Percentiles rank a stretch among this genome's conserved stretches.
Evolutionary conservation across 1,140 invertebrate species (phyloP).

Genomic region (Telenomus remus): DNA sequence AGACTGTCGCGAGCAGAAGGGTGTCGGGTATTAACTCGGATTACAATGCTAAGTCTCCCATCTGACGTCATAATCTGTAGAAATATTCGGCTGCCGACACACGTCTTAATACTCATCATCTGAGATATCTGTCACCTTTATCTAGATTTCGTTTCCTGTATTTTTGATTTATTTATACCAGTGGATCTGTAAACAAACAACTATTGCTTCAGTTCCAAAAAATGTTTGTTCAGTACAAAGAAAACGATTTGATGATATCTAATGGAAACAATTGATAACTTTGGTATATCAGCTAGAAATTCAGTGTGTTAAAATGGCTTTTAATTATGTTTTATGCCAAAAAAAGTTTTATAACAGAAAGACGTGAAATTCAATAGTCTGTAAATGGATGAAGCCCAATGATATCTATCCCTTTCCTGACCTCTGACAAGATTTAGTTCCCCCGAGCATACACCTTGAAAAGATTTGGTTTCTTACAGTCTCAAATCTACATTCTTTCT

Average conservation of each 20-base stretch:
- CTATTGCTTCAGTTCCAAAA: too few species aligned
- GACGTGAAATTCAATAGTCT: slow-evolving; percentile 37
- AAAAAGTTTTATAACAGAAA: slow-evolving; percentile 14
- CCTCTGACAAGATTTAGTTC: slow-evolving; percentile 44
- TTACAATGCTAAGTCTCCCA: slow-evolving; percentile 72
- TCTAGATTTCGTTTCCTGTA: not conserved
- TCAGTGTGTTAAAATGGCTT: too few species aligned
- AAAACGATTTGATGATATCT: too few species aligned
- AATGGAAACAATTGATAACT: too few species aligned
- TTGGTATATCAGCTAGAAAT: too few species aligned
- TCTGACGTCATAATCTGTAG: slow-evolving; percentile 74
- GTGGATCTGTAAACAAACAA: not conserved
- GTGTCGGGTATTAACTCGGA: slow-evolving; percentile 69
- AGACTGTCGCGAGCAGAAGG: slow-evolving; percentile 35
- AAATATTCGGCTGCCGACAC: slow-evolving; percentile 69
- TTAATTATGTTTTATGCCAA: not conserved
- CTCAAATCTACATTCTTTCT: slow-evolving; percentile 16
- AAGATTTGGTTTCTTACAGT: slow-evolving; percentile 32
- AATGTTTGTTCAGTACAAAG: too few species aligned
- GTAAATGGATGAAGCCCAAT: slow-evolving; percentile 43
- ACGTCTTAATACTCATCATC: slow-evolving; percentile 49
- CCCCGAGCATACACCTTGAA: slow-evolving; percentile 15
- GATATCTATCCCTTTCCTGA: slow-evolving; percentile 41
- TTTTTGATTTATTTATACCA: too few species aligned
- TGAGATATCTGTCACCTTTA: slow-evolving; percentile 10